Percentiles rank a stretch among this genome's conserved stretches.
Conservation (phyloP, 2,888 invertebrate genomes). For the Caenorhabditis wallacei region DNA sequence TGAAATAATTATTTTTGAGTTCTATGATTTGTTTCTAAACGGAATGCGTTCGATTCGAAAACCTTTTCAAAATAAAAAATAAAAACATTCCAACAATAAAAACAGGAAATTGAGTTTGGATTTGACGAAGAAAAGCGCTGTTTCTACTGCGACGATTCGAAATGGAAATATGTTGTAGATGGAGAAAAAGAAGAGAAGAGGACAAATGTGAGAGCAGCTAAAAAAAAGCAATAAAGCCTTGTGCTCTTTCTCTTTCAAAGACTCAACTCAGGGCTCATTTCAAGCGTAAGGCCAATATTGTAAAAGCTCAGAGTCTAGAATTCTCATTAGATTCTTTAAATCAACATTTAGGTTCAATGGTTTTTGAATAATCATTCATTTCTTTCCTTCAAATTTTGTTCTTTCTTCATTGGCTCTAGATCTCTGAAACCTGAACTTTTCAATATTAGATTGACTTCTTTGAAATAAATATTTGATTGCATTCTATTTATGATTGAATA, state of each 20-base stretch:
- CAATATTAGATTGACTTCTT: not conserved
- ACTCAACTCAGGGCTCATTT: conserved; percentile 41
- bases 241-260: conserved; percentile 38
- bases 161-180: conserved; percentile 33
- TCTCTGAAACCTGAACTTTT: too few species aligned
- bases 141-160: conserved; percentile 31
- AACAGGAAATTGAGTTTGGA: conserved; percentile 46
- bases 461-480: not conserved
- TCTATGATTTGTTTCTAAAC: not conserved
- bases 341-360: not conserved
- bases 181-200: conserved; percentile 22
- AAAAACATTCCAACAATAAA: conserved; percentile 38
- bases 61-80: conserved; percentile 1
- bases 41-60: not conserved
- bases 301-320: conserved; percentile 25
- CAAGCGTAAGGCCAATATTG: conserved; percentile 37
- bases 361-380: not conserved
- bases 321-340: not conserved
- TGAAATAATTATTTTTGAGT: too few species aligned
- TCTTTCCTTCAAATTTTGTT: not conserved
- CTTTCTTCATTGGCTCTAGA: not conserved
- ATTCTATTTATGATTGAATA: too few species aligned
- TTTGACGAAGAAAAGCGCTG: conserved; percentile 24
- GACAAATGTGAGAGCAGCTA: conserved; percentile 38
- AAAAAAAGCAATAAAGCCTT: conserved; percentile 52